phyloP scores from a whole-genome alignment of 1,140 invertebrate genomes.

The Lerema accius region DNA sequence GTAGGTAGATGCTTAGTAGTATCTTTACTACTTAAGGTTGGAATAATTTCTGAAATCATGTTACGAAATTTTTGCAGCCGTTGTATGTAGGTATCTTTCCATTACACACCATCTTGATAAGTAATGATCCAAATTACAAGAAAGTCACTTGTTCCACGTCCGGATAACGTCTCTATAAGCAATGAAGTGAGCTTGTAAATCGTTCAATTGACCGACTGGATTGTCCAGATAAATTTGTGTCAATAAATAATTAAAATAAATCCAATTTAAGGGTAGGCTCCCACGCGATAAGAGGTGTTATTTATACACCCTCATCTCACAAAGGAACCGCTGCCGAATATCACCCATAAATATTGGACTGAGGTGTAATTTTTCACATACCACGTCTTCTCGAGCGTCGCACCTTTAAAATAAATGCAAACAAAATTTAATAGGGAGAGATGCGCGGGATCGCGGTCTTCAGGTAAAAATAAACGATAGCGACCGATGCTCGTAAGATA shows the following conservation, averaged over 20 bases:
- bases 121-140: conserved; percentile 7
- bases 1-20: too few species aligned
- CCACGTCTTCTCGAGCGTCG: conserved; percentile 76
- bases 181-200: conserved; percentile 26
- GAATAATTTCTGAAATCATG: too few species aligned
- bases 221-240: conserved; percentile 45
- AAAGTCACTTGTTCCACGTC: conserved; percentile 4
- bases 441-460: conserved; percentile 79
- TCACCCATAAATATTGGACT: conserved; percentile 82
- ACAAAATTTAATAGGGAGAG: conserved; percentile 83
- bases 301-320: conserved; percentile 80
- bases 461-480: conserved; percentile 80
- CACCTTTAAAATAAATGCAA: conserved; percentile 83
- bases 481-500: conserved; percentile 66
- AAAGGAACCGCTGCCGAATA: conserved; percentile 82
- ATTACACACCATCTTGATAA: neutral
- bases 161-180: conserved; percentile 8
- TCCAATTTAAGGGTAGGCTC: conserved; percentile 80
- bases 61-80: neutral
- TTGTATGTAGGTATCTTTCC: too few species aligned
- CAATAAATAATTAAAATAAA: conserved; percentile 82
- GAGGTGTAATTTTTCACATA: conserved; percentile 83
- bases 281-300: conserved; percentile 82
- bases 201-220: conserved; percentile 30
- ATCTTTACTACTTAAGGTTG: too few species aligned